Evolutionary conservation across 1,140 invertebrate species (phyloP).

Genomic region (Ceratitis capitata): DNA sequence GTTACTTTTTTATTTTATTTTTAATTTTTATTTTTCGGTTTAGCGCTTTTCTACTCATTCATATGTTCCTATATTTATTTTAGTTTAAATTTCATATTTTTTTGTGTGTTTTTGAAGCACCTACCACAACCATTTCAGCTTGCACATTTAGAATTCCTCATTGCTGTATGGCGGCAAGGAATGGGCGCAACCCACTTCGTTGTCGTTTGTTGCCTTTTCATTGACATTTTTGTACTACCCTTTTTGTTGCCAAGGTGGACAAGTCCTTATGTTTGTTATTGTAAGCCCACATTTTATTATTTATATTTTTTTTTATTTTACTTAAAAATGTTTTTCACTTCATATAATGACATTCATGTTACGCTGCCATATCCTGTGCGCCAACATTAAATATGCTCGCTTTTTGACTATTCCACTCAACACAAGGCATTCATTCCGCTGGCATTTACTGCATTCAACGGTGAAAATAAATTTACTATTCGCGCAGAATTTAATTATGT

Average conservation of each 20-base stretch:
- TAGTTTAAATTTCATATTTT: too few species aligned
- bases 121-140: not conserved
- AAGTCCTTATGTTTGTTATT: not conserved
- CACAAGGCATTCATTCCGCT: not conserved
- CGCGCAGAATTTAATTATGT: constrained; percentile 4
- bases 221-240: too few species aligned
- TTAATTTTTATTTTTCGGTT: not conserved
- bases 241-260: not conserved
- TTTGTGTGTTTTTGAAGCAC: not conserved
- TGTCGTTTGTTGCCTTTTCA: not conserved
- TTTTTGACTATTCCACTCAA: not conserved
- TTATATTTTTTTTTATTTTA: not conserved
- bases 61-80: not conserved
- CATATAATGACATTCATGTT: not conserved
- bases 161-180: not conserved
- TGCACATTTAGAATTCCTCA: not conserved
- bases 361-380: not conserved
- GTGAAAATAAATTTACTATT: not conserved
- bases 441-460: not conserved
- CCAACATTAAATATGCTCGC: not conserved
- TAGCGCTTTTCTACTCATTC: not conserved
- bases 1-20: not conserved
- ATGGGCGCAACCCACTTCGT: not conserved
- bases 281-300: not conserved
- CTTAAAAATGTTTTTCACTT: not conserved